These are phyloP conservation scores for Diaprepes abbreviatus DNA, from an alignment of 2,888 invertebrate species.

Conservation along the genomic window DNA sequence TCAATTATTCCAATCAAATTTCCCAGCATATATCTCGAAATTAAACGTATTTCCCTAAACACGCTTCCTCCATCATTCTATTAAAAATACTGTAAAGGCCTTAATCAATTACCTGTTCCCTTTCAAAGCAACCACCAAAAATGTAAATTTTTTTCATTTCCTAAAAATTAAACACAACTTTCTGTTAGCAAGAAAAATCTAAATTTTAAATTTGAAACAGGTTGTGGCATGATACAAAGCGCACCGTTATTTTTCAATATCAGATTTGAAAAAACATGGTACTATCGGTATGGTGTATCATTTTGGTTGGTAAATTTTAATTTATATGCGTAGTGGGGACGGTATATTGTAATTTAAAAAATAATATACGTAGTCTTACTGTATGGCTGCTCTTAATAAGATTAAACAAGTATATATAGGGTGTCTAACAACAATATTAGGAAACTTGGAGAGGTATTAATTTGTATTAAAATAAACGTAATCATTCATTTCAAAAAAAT, in stretches of 20 bases:
- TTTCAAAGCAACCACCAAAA: background rate
- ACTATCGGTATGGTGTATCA: no score
- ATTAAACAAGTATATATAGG: no score
- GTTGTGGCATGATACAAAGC: background rate
- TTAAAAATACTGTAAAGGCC: background rate
- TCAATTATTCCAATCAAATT: slow-evolving; percentile 24
- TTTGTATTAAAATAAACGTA: no score
- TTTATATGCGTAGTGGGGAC: no score
- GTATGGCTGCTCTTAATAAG: no score
- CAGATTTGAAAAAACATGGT: background rate
- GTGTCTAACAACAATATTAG: no score
- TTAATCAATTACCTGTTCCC: background rate
- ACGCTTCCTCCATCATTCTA: background rate
- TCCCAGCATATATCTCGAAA: background rate
- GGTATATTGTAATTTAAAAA: no score
- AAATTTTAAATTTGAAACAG: slow-evolving; percentile 18
- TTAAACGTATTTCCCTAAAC: slow-evolving; percentile 1
- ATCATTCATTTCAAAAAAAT: no score
- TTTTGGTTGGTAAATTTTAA: no score
- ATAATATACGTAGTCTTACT: no score
- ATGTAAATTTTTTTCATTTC: slow-evolving; percentile 13
- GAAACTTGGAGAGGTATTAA: no score
- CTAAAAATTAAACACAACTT: slow-evolving; percentile 16
- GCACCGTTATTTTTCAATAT: background rate
- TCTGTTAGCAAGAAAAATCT: slow-evolving; percentile 5